These are phyloP conservation scores for Oncorhynchus keta DNA, from an alignment of 2,113 vertebrate species.

Conservation along the genomic window DNA sequence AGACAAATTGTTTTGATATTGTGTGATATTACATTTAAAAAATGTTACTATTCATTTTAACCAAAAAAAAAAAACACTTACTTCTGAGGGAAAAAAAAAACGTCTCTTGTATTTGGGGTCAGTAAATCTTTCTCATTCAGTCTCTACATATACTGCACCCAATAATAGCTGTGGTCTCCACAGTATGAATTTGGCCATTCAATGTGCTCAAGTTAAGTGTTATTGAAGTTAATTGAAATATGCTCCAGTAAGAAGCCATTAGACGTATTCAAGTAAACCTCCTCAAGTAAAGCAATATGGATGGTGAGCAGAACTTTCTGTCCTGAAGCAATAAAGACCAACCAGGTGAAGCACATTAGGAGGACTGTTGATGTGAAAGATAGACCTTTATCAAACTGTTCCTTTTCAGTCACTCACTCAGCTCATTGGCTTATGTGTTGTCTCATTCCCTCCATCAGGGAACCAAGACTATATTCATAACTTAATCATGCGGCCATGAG, in stretches of 20 bases:
- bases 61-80: background rate
- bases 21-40: background rate
- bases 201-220: background rate
- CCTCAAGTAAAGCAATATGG: background rate
- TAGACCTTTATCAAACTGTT: background rate
- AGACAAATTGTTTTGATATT: background rate
- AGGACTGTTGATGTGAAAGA: background rate
- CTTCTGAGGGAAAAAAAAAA: background rate
- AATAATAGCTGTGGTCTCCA: background rate
- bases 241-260: background rate
- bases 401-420: background rate
- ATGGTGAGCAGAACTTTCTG: constrained; percentile 4
- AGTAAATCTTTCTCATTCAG: background rate
- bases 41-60: background rate
- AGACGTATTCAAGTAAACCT: background rate
- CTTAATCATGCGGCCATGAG: background rate
- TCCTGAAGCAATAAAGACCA: constrained; percentile 13
- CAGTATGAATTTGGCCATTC: background rate
- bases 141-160: background rate
- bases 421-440: too few relatives aligned
- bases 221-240: background rate
- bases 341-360: background rate
- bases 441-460: too few relatives aligned
- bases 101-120: background rate
- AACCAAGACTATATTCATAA: too few relatives aligned